These are phyloP conservation scores for Drosophila aff. DNA, from an alignment of 1,140 invertebrate genomes.

Conservation along the genomic window DNA sequence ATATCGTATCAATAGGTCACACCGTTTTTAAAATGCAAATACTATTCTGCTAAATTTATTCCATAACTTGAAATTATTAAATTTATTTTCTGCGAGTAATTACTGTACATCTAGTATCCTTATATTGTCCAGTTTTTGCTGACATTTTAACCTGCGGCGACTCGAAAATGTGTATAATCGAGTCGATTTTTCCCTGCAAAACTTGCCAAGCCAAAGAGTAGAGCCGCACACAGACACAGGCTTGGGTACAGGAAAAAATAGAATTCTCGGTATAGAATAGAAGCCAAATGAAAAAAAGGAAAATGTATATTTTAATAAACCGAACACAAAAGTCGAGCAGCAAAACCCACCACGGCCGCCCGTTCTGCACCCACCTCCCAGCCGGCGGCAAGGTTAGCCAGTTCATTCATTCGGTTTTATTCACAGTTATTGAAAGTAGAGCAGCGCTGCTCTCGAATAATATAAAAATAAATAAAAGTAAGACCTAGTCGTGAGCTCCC, in stretches of 20 bases:
- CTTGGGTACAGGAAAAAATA: slow-evolving; percentile 15
- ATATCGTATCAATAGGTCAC: too few species aligned
- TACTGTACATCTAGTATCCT: slow-evolving; percentile 17
- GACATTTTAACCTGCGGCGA: slow-evolving; percentile 64
- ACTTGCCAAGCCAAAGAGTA: slow-evolving; percentile 52
- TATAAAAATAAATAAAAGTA: slow-evolving; percentile 62
- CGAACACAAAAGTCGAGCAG: slow-evolving; percentile 45
- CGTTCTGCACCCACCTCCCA: slow-evolving; percentile 9
- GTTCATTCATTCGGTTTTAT: slow-evolving; percentile 74
- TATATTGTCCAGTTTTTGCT: slow-evolving; percentile 55
- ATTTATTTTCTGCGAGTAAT: slow-evolving; percentile 14
- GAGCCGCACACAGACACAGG: slow-evolving; percentile 18
- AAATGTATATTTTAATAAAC: slow-evolving; percentile 70
- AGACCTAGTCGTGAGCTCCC: slow-evolving; percentile 30
- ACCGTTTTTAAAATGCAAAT: background rate
- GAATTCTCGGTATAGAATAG: slow-evolving; percentile 18
- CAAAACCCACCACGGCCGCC: slow-evolving; percentile 10
- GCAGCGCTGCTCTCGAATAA: slow-evolving; percentile 64
- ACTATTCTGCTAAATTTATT: background rate
- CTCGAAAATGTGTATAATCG: slow-evolving; percentile 26
- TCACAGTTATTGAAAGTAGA: slow-evolving; percentile 70
- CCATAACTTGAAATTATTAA: background rate
- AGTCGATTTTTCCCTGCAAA: slow-evolving; percentile 36
- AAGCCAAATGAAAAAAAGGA: slow-evolving; percentile 37
- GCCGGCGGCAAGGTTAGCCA: slow-evolving; percentile 65